Evolutionary conservation across 2,113 vertebrate species (phyloP), one percentile per base, ranked within the genome.

Genomic region (Oreochromis niloticus): DNA sequence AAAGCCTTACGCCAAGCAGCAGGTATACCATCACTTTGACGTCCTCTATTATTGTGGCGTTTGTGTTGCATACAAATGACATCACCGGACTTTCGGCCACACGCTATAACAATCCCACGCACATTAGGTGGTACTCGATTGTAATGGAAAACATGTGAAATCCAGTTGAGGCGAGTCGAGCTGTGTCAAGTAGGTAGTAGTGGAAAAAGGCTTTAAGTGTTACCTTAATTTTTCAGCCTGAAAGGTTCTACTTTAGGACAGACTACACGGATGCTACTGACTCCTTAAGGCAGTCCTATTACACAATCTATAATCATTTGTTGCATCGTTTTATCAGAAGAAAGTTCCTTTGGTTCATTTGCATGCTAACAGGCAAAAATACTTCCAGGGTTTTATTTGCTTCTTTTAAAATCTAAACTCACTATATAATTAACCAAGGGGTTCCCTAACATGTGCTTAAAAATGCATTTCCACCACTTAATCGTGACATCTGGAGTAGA

Each of bases 1-100:
- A 36, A 66, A 66, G 4, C 59, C 6, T 63, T 63, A 63, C 0
- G 6, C 6, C 3, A 0, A 12, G 1, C 61, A 36, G 61, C 32
- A 66, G 61, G 32, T 66, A 66, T 36, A 66, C 61, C 17, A 66
- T 66, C 61, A 63, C 57, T 61, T 61, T 61, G 0, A 17, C 57
- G 6, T 32, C 57, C 57, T 61, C 57, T 17, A 6, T 32, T 61
- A 61, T 32, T 32, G 14, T 32, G 57, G 14, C 0, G 14, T 61
- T 61, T 61, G 14, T 61, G 27, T 61, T 32, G 0, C 0, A 61
- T 32, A 61, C 0, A 61, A 61, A 61, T 61, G 27, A 61, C 57
- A 61, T 32, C 27, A 61, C 57, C 8, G 3, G 57, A 61, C 27
- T 61, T 61, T 32, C 1, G 5, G 57, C 0, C 57, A 9, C 27